These are phyloP conservation scores for Cryptocephalus primarius DNA, from an alignment of 2,888 invertebrate genomes.

Conservation along the genomic window DNA sequence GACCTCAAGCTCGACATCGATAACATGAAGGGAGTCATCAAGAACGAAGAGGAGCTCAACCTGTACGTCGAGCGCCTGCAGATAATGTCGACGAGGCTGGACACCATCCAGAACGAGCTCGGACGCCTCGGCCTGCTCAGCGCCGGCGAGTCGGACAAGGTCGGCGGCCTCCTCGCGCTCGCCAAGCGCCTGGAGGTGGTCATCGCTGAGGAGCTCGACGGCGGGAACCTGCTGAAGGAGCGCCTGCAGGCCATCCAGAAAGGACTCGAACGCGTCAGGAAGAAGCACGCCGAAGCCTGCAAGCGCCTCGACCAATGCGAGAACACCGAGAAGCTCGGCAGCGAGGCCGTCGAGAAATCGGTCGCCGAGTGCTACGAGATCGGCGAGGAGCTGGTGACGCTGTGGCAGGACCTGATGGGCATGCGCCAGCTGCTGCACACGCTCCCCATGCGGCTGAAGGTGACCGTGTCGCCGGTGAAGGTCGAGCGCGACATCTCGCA, in stretches of 20 bases:
- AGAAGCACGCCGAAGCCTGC: conserved; percentile 51
- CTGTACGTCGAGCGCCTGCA: conserved; percentile 72
- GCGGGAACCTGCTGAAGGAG: conserved; percentile 62
- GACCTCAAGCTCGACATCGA: conserved; percentile 61
- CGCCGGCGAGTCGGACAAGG: conserved; percentile 64
- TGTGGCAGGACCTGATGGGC: conserved; percentile 71
- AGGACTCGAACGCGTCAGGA: conserved; percentile 57
- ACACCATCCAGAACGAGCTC: conserved; percentile 68
- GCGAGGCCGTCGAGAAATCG: conserved; percentile 67
- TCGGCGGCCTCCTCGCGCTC: conserved; percentile 57
- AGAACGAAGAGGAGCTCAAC: conserved; percentile 72
- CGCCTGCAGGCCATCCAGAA: conserved; percentile 60
- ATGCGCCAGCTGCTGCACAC: conserved; percentile 67
- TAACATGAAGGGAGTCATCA: conserved; percentile 65
- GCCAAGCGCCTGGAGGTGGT: conserved; percentile 61
- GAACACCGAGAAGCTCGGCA: conserved; percentile 58
- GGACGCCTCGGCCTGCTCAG: conserved; percentile 64
- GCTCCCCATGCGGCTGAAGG: conserved; percentile 60
- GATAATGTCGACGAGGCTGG: conserved; percentile 63
- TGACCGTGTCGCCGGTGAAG: conserved; percentile 58
- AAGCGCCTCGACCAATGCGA: conserved; percentile 63
- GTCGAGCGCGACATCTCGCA: conserved; percentile 67
- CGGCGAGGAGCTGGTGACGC: conserved; percentile 54
- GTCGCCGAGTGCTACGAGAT: conserved; percentile 61
- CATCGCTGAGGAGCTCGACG: conserved; percentile 68